A percentile compares a stretch with the other conserved stretches of the same genome.
These are phyloP conservation scores for Semaprochilodus insignis DNA, from an alignment of 2,797 vertebrate species.

Conservation along the genomic window DNA sequence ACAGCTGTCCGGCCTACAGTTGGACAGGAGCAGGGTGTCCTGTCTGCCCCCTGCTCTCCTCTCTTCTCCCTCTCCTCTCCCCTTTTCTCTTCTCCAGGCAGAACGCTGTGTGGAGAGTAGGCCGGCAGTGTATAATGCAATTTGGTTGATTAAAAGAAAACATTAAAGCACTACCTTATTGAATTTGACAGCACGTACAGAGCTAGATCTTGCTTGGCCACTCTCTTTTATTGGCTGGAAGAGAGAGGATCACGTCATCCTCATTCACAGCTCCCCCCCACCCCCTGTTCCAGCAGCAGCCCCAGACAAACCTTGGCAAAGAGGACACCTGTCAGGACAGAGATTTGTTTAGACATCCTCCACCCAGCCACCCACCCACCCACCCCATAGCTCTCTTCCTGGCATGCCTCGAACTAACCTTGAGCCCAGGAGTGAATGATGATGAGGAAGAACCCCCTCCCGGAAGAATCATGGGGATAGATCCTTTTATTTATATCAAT, in stretches of 20 bases:
- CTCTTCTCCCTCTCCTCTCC: not conserved
- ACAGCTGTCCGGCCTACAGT: slow-evolving; percentile 15
- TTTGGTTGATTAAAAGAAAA: slow-evolving; percentile 91
- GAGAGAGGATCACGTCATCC: slow-evolving; percentile 85
- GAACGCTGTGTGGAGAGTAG: slow-evolving; percentile 61
- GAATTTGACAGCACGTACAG: slow-evolving; percentile 86
- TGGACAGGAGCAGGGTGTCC: slow-evolving; percentile 41
- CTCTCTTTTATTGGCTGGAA: slow-evolving; percentile 86
- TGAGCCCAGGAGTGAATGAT: slow-evolving; percentile 62
- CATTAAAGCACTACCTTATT: slow-evolving; percentile 88
- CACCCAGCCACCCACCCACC: slow-evolving; percentile 29
- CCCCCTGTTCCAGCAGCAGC: slow-evolving; percentile 61
- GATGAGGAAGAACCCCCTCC: slow-evolving; percentile 60
- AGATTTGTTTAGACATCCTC: slow-evolving; percentile 75
- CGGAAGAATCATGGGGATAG: slow-evolving; percentile 60
- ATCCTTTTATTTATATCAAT: slow-evolving; percentile 77
- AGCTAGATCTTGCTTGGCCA: slow-evolving; percentile 82
- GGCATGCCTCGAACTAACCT: slow-evolving; percentile 71
- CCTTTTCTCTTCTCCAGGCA: slow-evolving; percentile 8
- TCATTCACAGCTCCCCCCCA: slow-evolving; percentile 54
- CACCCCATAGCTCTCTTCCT: slow-evolving; percentile 60
- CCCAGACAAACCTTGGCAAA: slow-evolving; percentile 78
- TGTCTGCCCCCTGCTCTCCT: slow-evolving; percentile 47
- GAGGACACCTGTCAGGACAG: slow-evolving; percentile 76
- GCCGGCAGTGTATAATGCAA: slow-evolving; percentile 82